These are phyloP conservation scores for Heliconius aoede DNA, from an alignment of 2,888 invertebrate species.

Conservation along the genomic window DNA sequence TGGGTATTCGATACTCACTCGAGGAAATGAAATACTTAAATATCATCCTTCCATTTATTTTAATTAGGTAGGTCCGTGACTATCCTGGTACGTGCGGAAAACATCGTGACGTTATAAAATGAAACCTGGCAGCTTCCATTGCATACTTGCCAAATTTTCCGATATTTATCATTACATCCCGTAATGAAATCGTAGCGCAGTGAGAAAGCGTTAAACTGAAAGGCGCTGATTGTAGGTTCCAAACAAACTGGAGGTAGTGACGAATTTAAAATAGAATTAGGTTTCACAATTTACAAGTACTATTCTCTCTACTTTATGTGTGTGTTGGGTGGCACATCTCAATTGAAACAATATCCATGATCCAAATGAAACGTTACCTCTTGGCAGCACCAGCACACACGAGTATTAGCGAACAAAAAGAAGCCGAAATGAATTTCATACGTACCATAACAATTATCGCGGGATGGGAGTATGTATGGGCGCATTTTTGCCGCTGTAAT, in stretches of 20 bases:
- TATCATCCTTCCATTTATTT: too few relatives aligned
- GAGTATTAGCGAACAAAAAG: constrained; percentile 45
- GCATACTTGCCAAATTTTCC: too few relatives aligned
- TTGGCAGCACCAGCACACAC: constrained; percentile 46
- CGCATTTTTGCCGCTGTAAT: constrained; percentile 68
- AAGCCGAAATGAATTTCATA: constrained; percentile 58
- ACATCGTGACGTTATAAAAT: too few relatives aligned
- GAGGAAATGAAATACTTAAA: too few relatives aligned
- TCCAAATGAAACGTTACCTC: constrained; percentile 40
- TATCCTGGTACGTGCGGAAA: too few relatives aligned
- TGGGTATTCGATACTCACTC: too few relatives aligned
- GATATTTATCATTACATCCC: too few relatives aligned
- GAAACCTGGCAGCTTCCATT: too few relatives aligned
- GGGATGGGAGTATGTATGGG: constrained; percentile 54
- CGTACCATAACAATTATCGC: constrained; percentile 68
- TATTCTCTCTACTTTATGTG: background rate
- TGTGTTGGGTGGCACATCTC: background rate
- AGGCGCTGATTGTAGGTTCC: too few relatives aligned
- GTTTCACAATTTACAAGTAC: background rate
- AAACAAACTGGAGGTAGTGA: background rate
- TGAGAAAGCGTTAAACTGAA: too few relatives aligned
- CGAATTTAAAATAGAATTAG: background rate
- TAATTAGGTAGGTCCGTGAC: too few relatives aligned
- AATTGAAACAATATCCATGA: background rate
- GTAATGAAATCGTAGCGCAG: too few relatives aligned